Conservation (phyloP, 1,140 invertebrate species). For the Monochamus saltuarius region DNA sequence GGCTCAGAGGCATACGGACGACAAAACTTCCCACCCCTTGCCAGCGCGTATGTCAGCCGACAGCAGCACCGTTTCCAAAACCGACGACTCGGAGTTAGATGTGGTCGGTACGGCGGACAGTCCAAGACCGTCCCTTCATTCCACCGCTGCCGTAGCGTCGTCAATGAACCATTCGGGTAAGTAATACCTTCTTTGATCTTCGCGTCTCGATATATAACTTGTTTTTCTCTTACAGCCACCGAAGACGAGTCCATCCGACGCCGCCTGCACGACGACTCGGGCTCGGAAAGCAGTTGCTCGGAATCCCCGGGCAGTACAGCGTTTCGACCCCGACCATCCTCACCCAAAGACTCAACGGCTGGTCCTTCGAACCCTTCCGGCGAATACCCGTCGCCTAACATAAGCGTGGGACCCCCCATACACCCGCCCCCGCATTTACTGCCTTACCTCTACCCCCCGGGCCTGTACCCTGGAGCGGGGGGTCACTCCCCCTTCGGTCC, state of each 20-base stretch:
- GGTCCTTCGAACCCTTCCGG: conserved; percentile 58
- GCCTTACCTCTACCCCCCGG: conserved; percentile 86
- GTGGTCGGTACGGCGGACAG: conserved; percentile 81
- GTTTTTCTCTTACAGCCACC: conserved; percentile 34
- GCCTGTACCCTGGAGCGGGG: conserved; percentile 69
- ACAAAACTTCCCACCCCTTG: conserved; percentile 53
- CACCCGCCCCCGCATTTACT: conserved; percentile 79
- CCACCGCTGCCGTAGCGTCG: conserved; percentile 41
- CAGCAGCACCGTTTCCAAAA: conserved; percentile 58
- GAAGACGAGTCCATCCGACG: conserved; percentile 55
- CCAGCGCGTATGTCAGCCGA: conserved; percentile 51
- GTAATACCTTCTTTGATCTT: neutral
- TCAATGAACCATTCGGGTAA: conserved; percentile 47
- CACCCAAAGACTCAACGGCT: conserved; percentile 54
- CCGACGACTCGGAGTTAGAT: conserved; percentile 83
- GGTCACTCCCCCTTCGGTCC: conserved; percentile 67
- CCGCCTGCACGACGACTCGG: conserved; percentile 61
- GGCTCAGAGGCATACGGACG: conserved; percentile 62
- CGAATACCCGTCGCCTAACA: conserved; percentile 78
- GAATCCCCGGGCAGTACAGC: conserved; percentile 60
- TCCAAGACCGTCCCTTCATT: conserved; percentile 59
- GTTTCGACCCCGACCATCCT: conserved; percentile 59
- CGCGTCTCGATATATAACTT: neutral
- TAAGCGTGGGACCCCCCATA: conserved; percentile 83
- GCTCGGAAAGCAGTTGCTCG: conserved; percentile 67